Evolutionary conservation across 2,888 invertebrate species (phyloP).

Genomic region (Opisthograptis luteolata): DNA sequence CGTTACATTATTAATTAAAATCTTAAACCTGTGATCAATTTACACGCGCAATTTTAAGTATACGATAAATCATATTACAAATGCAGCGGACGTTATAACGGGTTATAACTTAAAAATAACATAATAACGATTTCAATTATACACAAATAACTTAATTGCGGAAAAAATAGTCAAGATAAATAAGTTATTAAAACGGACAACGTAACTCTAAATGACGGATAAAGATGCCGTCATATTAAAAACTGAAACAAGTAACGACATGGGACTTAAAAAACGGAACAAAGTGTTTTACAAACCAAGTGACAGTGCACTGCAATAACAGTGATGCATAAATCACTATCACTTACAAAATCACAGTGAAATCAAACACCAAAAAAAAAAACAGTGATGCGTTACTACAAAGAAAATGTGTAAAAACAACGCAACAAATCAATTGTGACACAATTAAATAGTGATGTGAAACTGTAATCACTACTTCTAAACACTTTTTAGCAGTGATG

Average conservation of each 20-base stretch:
- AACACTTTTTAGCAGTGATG: no score
- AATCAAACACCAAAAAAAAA: background rate
- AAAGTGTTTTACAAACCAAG: background rate
- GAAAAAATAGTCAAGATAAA: no score
- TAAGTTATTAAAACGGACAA: background rate
- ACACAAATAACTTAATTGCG: no score
- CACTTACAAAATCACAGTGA: background rate
- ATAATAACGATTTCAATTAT: background rate
- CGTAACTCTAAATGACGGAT: background rate
- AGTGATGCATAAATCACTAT: background rate
- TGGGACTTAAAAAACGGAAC: conserved; percentile 4
- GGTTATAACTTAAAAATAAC: conserved; percentile 5
- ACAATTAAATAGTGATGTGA: background rate
- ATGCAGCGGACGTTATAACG: conserved; percentile 16
- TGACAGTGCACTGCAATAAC: conserved; percentile 3
- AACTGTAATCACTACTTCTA: no score
- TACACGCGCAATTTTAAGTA: conserved; percentile 17
- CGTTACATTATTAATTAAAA: conserved; percentile 10
- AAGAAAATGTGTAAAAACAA: no score
- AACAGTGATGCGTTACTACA: conserved; percentile 7
- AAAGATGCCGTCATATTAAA: background rate
- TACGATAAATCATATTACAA: conserved; percentile 15
- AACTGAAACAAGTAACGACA: background rate
- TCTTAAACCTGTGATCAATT: conserved; percentile 24
- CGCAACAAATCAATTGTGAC: no score